A percentile compares a stretch with the other conserved stretches of the same genome.
Evolutionary conservation across 2,113 vertebrate species (phyloP).

Genomic region (Spilogale gracilis): DNA sequence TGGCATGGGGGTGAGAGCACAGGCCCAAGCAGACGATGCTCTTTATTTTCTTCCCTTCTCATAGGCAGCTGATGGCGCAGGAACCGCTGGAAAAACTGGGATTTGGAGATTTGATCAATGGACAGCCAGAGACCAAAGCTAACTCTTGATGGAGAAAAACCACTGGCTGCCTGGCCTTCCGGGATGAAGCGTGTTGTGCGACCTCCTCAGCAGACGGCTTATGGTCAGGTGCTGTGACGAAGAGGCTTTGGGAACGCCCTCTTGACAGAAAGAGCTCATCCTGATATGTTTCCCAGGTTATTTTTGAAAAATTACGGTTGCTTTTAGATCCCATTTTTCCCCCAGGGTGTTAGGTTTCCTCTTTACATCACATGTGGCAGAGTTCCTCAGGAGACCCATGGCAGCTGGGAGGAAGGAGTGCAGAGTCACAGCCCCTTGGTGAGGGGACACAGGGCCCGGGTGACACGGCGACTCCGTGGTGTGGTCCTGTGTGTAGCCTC

Average conservation of each 20-base stretch:
- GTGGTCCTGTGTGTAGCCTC: neutral
- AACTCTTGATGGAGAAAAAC: slow-evolving; percentile 76
- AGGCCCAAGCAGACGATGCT: neutral
- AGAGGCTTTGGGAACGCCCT: neutral
- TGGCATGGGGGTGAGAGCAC: rapidly evolving
- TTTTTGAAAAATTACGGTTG: neutral
- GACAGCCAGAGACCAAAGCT: slow-evolving; percentile 79
- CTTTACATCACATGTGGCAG: neutral
- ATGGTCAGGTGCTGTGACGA: neutral
- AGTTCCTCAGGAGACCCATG: neutral
- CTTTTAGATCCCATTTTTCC: neutral
- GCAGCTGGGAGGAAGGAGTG: neutral
- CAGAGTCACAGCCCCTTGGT: rapidly evolving
- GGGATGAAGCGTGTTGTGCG: slow-evolving; percentile 33
- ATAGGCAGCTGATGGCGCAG: slow-evolving; percentile 95
- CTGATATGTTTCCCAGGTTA: neutral
- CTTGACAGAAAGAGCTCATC: neutral
- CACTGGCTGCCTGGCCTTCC: neutral
- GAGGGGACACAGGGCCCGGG: rapidly evolving
- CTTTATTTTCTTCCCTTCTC: neutral
- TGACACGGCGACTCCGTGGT: rapidly evolving
- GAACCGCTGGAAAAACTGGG: slow-evolving; percentile 96
- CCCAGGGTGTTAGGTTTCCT: neutral
- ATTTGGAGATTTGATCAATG: slow-evolving; percentile 92
- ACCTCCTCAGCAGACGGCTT: neutral